Evolutionary conservation across 2,113 vertebrate species (phyloP).

Genomic region (Loxodonta africana): DNA sequence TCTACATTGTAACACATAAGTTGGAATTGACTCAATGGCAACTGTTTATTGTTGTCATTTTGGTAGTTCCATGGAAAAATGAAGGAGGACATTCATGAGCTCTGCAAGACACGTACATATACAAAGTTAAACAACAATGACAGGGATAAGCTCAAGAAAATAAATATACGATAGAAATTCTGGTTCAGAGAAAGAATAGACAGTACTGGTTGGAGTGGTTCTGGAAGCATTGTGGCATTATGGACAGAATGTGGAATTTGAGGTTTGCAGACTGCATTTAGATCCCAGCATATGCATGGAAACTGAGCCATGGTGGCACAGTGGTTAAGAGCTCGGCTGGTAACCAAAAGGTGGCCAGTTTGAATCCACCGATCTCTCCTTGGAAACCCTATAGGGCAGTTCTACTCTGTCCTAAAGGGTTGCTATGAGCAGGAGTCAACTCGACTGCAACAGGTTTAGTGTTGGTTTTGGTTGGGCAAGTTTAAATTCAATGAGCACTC

Average conservation of each 20-base stretch:
- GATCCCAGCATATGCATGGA: not conserved
- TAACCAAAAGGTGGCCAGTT: too few relatives aligned
- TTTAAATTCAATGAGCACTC: not conserved
- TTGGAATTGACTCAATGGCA: too few relatives aligned
- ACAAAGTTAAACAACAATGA: not conserved
- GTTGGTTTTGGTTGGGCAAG: not conserved
- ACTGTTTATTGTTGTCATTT: too few relatives aligned
- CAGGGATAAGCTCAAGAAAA: not conserved
- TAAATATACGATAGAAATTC: not conserved
- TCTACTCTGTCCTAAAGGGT: too few relatives aligned
- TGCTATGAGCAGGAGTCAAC: too few relatives aligned
- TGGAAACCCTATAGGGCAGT: too few relatives aligned
- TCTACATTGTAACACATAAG: too few relatives aligned
- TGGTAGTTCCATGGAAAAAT: not conserved
- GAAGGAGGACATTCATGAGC: fast-evolving
- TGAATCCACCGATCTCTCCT: too few relatives aligned
- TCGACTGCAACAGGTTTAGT: too few relatives aligned
- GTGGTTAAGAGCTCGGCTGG: too few relatives aligned
- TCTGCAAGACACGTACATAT: not conserved
- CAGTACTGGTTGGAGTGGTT: not conserved
- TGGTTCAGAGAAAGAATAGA: not conserved
- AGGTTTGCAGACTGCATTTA: not conserved
- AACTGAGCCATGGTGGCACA: not conserved
- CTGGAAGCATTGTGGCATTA: not conserved
- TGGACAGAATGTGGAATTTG: not conserved